These are phyloP conservation scores for Esox masquinongy DNA, from an alignment of 2,797 vertebrate species.

Conservation along the genomic window DNA sequence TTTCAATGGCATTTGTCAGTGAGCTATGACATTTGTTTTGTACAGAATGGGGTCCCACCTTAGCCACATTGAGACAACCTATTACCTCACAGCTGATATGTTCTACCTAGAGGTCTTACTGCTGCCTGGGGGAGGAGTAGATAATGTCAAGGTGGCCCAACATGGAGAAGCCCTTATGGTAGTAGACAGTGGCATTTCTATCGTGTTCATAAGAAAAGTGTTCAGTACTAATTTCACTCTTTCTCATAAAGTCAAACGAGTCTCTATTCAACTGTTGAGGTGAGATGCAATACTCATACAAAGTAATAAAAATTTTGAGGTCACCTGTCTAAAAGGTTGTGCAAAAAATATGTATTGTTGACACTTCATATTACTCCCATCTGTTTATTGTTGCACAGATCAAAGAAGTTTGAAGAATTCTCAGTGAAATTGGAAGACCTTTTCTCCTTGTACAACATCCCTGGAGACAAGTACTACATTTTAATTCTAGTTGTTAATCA, in stretches of 20 bases:
- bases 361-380: background rate
- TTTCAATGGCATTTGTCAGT: background rate
- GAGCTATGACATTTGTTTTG: constrained; percentile 3
- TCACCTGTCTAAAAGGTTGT: background rate
- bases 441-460: constrained; percentile 75
- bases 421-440: constrained; percentile 74
- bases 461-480: constrained; percentile 75
- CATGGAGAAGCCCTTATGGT: constrained; percentile 79
- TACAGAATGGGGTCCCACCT: constrained; percentile 78
- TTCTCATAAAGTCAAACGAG: constrained; percentile 71
- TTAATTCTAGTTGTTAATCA: background rate
- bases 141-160: constrained; percentile 80
- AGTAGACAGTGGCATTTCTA: constrained; percentile 32
- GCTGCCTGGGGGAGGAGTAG: constrained; percentile 71
- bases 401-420: constrained; percentile 78
- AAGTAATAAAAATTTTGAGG: background rate
- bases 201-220: background rate
- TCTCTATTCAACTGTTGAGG: constrained; percentile 79
- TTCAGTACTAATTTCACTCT: background rate
- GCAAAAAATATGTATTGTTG: background rate
- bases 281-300: constrained; percentile 49
- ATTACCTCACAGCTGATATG: constrained; percentile 84
- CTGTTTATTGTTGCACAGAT: constrained; percentile 55
- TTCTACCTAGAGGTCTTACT: constrained; percentile 86
- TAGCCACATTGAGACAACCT: constrained; percentile 75